Percentiles rank a stretch among this genome's conserved stretches.
Evolutionary conservation across 2,797 vertebrate genomes (phyloP).

Genomic region (Thamnophis elegans): DNA sequence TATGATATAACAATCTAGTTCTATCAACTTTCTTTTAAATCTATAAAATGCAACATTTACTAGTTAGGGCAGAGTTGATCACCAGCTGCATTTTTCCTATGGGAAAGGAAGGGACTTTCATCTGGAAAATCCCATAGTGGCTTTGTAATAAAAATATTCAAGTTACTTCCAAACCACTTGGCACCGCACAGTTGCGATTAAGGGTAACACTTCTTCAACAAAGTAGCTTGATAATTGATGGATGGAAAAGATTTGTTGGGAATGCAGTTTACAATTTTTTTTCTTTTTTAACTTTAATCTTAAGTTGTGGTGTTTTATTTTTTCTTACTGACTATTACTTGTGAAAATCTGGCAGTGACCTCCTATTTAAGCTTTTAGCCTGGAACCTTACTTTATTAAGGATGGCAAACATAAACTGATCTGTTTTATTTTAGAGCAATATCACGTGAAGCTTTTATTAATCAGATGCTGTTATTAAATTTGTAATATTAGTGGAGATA

Average conservation of each 20-base stretch:
- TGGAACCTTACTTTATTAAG: slow-evolving; percentile 29
- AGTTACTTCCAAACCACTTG: slow-evolving; percentile 34
- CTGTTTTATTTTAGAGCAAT: slow-evolving; percentile 41
- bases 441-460: slow-evolving; percentile 43
- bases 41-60: neutral
- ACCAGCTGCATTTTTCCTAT: neutral
- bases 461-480: slow-evolving; percentile 36
- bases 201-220: slow-evolving; percentile 36
- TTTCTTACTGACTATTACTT: slow-evolving; percentile 43
- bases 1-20: neutral
- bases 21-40: neutral
- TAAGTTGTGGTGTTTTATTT: slow-evolving; percentile 57
- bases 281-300: slow-evolving; percentile 44
- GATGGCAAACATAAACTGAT: slow-evolving; percentile 26
- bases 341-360: slow-evolving; percentile 49
- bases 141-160: slow-evolving; percentile 9
- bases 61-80: neutral
- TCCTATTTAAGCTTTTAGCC: slow-evolving; percentile 46
- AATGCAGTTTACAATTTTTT: slow-evolving; percentile 42
- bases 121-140: slow-evolving; percentile 11
- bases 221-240: slow-evolving; percentile 27
- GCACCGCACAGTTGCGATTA: slow-evolving; percentile 13
- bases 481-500: slow-evolving; percentile 34
- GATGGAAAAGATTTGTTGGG: slow-evolving; percentile 37
- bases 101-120: neutral